A percentile compares a stretch with the other conserved stretches of the same genome.
phyloP scores from a whole-genome alignment of 2,888 invertebrate species.

The Meteorus colon region DNA sequence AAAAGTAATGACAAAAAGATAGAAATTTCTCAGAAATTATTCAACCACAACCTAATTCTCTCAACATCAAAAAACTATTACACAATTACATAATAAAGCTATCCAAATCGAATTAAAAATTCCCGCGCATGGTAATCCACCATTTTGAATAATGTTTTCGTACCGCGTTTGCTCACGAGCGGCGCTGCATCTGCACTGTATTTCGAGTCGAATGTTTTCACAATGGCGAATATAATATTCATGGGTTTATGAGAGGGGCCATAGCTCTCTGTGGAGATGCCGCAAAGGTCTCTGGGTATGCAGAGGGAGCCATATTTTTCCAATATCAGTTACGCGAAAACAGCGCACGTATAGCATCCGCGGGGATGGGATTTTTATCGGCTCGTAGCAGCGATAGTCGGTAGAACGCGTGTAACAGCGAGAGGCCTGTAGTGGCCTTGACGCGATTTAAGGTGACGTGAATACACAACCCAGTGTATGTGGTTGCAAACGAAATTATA shows the following conservation, averaged over 20 bases:
- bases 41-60: not conserved
- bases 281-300: slow-evolving; percentile 74
- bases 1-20: not conserved
- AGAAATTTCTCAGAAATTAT: not conserved
- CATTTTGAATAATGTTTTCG: not conserved
- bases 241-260: slow-evolving; percentile 1
- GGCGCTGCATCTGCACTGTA: not conserved
- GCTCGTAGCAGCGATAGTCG: slow-evolving; percentile 46
- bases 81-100: not conserved
- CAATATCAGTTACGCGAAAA: slow-evolving; percentile 76
- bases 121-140: not conserved
- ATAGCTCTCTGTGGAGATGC: slow-evolving; percentile 33
- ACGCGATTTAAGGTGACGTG: slow-evolving; percentile 38
- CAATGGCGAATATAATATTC: slow-evolving; percentile 21
- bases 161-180: not conserved
- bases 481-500: slow-evolving; percentile 5
- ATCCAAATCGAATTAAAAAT: not conserved
- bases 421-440: slow-evolving; percentile 43
- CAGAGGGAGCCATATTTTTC: slow-evolving; percentile 77
- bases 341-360: slow-evolving; percentile 59
- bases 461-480: slow-evolving; percentile 32
- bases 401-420: slow-evolving; percentile 47
- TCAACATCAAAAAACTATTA: too few relatives aligned
- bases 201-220: slow-evolving; percentile 34
- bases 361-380: slow-evolving; percentile 51